phyloP scores from a whole-genome alignment of 2,888 invertebrate species.

The Agrotis ipsilon region DNA sequence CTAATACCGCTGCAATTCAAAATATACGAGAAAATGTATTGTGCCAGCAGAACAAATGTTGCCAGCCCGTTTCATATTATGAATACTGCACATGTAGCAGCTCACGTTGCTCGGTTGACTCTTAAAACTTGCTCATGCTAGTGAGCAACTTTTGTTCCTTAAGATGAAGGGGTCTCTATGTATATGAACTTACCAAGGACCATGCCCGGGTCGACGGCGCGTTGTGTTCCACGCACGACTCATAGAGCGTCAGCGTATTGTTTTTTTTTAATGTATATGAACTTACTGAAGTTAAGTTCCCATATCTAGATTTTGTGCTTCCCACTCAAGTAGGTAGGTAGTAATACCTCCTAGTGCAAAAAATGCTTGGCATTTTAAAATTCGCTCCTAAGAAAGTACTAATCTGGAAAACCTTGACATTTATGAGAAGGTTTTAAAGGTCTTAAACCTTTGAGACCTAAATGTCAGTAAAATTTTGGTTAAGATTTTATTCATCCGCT shows the following conservation, averaged over 20 bases:
- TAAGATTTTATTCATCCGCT: too few species aligned
- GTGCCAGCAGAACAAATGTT: constrained; percentile 25
- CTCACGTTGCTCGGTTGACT: constrained; percentile 39
- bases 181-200: constrained; percentile 12
- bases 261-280: constrained; percentile 5
- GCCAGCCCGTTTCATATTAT: constrained; percentile 17
- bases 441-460: background rate
- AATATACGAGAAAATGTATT: constrained; percentile 6
- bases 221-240: too few species aligned
- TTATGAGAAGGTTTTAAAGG: background rate
- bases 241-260: too few species aligned
- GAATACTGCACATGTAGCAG: constrained; percentile 51
- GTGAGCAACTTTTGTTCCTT: constrained; percentile 49
- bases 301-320: constrained; percentile 10
- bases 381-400: background rate
- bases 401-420: background rate
- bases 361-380: background rate
- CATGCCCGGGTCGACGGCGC: too few species aligned
- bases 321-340: too few species aligned
- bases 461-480: background rate
- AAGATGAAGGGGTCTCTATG: constrained; percentile 2
- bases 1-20: constrained; percentile 9
- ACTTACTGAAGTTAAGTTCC: constrained; percentile 9
- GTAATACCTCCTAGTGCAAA: background rate
- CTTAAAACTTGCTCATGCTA: constrained; percentile 40